These are phyloP conservation scores for Drosophila dunni DNA, from an alignment of 1,140 invertebrate species.

Conservation along the genomic window DNA sequence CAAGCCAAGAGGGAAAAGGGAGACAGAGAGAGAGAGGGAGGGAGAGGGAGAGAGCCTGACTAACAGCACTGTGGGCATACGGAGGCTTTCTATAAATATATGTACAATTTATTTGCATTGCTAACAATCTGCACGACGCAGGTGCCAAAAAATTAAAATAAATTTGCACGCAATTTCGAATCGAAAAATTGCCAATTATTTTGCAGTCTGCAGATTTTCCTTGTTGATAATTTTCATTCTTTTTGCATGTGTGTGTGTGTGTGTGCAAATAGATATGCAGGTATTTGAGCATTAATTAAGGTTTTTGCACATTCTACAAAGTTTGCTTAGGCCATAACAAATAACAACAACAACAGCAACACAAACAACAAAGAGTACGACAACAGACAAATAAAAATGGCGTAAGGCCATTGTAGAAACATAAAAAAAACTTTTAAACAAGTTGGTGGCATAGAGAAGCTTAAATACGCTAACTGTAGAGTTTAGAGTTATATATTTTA, in stretches of 20 bases:
- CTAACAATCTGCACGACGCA: constrained; percentile 57
- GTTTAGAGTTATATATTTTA: too few species aligned
- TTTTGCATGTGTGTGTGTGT: neutral
- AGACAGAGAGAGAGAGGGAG: neutral
- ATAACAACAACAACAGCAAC: constrained; percentile 23
- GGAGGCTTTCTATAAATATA: constrained; percentile 74
- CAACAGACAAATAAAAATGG: constrained; percentile 44
- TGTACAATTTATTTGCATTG: constrained; percentile 62
- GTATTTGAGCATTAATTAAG: constrained; percentile 68
- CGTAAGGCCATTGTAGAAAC: constrained; percentile 56
- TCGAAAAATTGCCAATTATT: constrained; percentile 78
- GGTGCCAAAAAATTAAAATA: constrained; percentile 70
- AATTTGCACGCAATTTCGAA: constrained; percentile 80
- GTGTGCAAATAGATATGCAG: constrained; percentile 5
- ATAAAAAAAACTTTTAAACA: constrained; percentile 35
- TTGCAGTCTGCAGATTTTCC: constrained; percentile 48
- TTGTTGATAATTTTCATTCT: constrained; percentile 20
- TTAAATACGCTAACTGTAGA: constrained; percentile 8
- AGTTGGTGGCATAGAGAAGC: neutral
- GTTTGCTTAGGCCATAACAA: constrained; percentile 67
- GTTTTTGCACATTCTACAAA: constrained; percentile 56
- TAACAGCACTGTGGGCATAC: too few species aligned
- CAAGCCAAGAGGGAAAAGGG: neutral
- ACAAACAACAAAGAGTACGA: constrained; percentile 16
- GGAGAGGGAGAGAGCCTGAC: neutral